phyloP scores from a whole-genome alignment of 2,888 invertebrate genomes.

The Siphlonurus alternatus region DNA sequence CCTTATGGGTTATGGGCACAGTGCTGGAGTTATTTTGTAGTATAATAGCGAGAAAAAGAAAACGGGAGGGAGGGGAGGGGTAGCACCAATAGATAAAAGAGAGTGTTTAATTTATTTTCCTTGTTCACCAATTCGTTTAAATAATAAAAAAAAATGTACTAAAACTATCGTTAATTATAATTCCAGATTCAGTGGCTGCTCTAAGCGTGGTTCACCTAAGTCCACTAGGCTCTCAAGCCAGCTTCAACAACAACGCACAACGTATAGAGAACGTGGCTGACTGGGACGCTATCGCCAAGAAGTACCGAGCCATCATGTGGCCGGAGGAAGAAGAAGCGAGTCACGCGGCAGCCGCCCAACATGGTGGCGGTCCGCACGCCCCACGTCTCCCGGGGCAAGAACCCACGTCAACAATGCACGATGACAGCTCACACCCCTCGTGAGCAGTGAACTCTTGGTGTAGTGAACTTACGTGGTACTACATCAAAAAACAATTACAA shows the following conservation, averaged over 20 bases:
- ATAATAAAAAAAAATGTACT: too few species aligned
- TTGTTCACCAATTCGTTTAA: too few species aligned
- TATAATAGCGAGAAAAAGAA: too few species aligned
- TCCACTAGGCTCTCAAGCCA: constrained; percentile 66
- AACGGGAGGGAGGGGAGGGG: too few species aligned
- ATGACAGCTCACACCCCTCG: too few species aligned
- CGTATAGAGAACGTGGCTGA: constrained; percentile 80
- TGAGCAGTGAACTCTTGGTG: too few species aligned
- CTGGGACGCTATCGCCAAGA: constrained; percentile 80
- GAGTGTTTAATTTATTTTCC: too few species aligned
- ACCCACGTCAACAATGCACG: background rate
- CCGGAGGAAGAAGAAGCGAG: constrained; percentile 30
- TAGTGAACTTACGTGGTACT: too few species aligned
- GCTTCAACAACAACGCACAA: constrained; percentile 31
- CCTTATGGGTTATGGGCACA: too few species aligned
- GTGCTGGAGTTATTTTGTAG: too few species aligned
- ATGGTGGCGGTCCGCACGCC: background rate
- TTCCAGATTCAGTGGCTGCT: constrained; percentile 50
- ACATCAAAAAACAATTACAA: background rate
- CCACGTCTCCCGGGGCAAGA: background rate
- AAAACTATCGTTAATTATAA: too few species aligned
- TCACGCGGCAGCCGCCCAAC: background rate
- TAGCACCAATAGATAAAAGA: too few species aligned
- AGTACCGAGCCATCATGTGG: constrained; percentile 61
- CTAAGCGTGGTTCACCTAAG: constrained; percentile 66